Evolutionary conservation across 1,140 invertebrate genomes (phyloP).

Genomic region (Drosophila setifemur): DNA sequence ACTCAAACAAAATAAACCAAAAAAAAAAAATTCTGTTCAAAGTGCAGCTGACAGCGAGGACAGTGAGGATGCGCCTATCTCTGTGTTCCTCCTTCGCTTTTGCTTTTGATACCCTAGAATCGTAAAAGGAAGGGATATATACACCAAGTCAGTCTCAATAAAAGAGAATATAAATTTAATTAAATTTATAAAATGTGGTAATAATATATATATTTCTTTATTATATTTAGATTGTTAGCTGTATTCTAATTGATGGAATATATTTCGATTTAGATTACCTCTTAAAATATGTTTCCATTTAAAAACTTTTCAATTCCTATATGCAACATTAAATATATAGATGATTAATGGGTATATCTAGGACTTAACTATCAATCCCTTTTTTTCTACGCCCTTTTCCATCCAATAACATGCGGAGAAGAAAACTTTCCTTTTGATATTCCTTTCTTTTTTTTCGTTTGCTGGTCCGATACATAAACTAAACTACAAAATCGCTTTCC

Average conservation of each 20-base stretch:
- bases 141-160: no score
- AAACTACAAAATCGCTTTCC: constrained; percentile 64
- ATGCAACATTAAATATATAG: no score
- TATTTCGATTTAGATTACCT: no score
- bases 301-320: no score
- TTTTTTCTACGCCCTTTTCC: background rate
- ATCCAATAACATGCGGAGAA: constrained; percentile 5
- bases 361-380: no score
- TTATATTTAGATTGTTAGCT: no score
- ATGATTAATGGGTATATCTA: no score
- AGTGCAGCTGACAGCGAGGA: constrained; percentile 47
- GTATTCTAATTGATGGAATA: no score
- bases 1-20: background rate
- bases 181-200: no score
- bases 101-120: background rate
- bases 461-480: constrained; percentile 49
- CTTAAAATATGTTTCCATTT: no score
- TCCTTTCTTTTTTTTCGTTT: constrained; percentile 9
- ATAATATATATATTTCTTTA: no score
- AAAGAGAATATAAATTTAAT: no score
- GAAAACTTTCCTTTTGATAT: constrained; percentile 8
- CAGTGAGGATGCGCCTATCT: constrained; percentile 32
- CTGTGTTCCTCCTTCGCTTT: background rate
- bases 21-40: constrained; percentile 30
- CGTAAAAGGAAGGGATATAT: background rate